phyloP scores from a whole-genome alignment of 2,888 invertebrate genomes.

The Drosophila emarginata region DNA sequence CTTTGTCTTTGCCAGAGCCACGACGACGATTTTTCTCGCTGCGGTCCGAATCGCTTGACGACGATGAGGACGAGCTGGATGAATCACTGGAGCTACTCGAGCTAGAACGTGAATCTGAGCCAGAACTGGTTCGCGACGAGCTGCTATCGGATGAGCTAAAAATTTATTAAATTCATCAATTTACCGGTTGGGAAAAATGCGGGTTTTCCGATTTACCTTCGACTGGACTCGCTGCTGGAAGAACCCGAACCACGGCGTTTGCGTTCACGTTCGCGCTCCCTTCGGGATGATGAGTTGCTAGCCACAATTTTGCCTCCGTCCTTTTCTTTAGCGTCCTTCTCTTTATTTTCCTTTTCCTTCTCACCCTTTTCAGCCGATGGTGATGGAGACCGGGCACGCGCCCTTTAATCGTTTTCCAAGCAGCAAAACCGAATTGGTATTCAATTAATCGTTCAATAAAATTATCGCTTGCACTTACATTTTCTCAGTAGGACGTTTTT shows the following conservation, averaged over 20 bases:
- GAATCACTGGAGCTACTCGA: slow-evolving; percentile 86
- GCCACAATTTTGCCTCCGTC: slow-evolving; percentile 58
- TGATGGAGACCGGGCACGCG: slow-evolving; percentile 87
- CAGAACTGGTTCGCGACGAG: slow-evolving; percentile 88
- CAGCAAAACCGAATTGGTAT: slow-evolving; percentile 4
- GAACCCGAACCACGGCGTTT: slow-evolving; percentile 87
- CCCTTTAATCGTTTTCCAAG: slow-evolving; percentile 84
- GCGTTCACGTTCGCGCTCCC: slow-evolving; percentile 80
- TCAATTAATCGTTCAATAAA: neutral
- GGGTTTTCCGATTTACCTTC: slow-evolving; percentile 83
- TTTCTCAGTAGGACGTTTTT: slow-evolving; percentile 15
- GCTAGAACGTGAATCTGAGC: slow-evolving; percentile 90
- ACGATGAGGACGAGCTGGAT: slow-evolving; percentile 85
- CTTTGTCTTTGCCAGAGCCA: slow-evolving; percentile 52
- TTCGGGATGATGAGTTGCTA: slow-evolving; percentile 67
- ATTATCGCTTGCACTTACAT: slow-evolving; percentile 45
- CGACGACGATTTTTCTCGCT: slow-evolving; percentile 72
- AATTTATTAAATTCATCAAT: slow-evolving; percentile 4
- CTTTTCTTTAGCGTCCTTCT: slow-evolving; percentile 83
- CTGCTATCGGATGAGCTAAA: slow-evolving; percentile 90
- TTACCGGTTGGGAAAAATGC: neutral
- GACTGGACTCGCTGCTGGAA: slow-evolving; percentile 91
- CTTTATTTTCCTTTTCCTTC: slow-evolving; percentile 90
- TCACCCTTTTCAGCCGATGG: slow-evolving; percentile 86
- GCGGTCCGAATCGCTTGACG: slow-evolving; percentile 86